Percentiles rank a stretch among this genome's conserved stretches.
Evolutionary conservation across 2,113 vertebrate species (phyloP).

Genomic region (Phrynosoma blainvillii): DNA sequence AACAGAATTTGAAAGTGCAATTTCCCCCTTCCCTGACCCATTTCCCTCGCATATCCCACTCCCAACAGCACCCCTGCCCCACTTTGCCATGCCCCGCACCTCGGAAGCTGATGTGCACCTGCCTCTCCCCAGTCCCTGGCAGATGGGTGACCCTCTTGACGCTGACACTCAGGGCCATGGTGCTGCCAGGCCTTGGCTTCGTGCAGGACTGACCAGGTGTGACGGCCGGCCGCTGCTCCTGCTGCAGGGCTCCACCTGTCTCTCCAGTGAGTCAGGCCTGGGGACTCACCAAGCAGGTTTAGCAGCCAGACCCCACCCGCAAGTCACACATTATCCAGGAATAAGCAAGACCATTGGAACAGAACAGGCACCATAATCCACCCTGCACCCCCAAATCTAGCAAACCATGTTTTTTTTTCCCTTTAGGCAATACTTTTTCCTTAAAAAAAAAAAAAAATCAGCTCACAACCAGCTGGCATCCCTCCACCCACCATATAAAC

Average conservation of each 20-base stretch:
- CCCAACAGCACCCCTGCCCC: no score
- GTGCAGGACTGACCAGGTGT: not conserved
- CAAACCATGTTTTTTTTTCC: not conserved
- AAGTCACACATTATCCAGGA: conserved; percentile 54
- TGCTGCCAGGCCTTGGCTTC: not conserved
- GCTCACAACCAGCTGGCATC: not conserved
- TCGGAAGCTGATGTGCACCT: conserved; percentile 86
- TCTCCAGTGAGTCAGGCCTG: conserved; percentile 58
- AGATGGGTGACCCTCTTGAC: conserved; percentile 83
- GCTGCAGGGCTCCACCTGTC: conserved; percentile 26
- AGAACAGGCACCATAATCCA: not conserved
- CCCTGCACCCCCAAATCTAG: not conserved
- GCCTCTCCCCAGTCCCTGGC: conserved; percentile 83
- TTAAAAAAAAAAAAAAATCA: not conserved
- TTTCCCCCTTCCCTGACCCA: not conserved
- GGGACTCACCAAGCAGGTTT: conserved; percentile 65
- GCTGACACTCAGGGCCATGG: conserved; percentile 86
- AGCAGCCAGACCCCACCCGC: conserved; percentile 54
- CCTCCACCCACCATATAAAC: not conserved
- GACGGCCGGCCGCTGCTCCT: not conserved
- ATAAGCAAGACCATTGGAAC: not conserved
- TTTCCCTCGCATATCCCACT: not conserved
- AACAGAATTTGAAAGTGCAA: not conserved
- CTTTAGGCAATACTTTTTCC: not conserved
- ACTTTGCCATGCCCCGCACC: conserved; percentile 72